Base-by-base conservation (phyloP, 2,888 invertebrate genomes). In the Machimus rusticus region DNA sequence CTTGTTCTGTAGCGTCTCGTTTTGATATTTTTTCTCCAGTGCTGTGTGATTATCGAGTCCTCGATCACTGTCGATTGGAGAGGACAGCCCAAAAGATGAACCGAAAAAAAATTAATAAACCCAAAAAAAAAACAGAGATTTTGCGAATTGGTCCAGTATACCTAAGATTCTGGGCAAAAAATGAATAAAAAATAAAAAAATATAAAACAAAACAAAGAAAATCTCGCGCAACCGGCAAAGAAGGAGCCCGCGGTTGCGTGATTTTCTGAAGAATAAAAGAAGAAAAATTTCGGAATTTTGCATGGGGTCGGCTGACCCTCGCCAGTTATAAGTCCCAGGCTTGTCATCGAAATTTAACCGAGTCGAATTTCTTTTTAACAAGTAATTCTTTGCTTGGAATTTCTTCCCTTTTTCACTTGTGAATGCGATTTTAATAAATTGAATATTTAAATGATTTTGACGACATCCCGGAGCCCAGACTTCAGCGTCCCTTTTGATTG, bases 11-110 rank as follows among this genome's bases (percentile, higher is more conserved):
- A 66, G 34, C 39, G 84, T 12, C 34, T 37, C 84, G 84, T 14
- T 39, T n/a, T 39, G 84, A 66, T 84, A 37, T 84, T 46, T 46
- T 46, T 23, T 74, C 51, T 8, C 23, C 37, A n/a, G n/a, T 39
- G 84, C 81, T 81, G 81, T 66, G 76, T 84, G 84, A 84, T 84
- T 84, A 84, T 84, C 84, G 39, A 74, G 84, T 84, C 84, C 84
- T 84, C 84, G 84, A 84, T 84, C 84, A 84, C 43, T 84, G 57
- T 57, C 84, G 84, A 84, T 84, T 84, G 84, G 39, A 84, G 74
- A 39, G 84, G 84, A 84, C 86, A 86, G 39, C 74, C 86, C 76
- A 74, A 86, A 86, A 74, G n/a, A 19, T 31, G 51, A 86, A 46
- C 28, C 46, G 43, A 43, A 76, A 74, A 74, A 43, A 86, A 86